phyloP scores from a whole-genome alignment of 2,888 invertebrate genomes.

The Diplazon laetatorius region DNA sequence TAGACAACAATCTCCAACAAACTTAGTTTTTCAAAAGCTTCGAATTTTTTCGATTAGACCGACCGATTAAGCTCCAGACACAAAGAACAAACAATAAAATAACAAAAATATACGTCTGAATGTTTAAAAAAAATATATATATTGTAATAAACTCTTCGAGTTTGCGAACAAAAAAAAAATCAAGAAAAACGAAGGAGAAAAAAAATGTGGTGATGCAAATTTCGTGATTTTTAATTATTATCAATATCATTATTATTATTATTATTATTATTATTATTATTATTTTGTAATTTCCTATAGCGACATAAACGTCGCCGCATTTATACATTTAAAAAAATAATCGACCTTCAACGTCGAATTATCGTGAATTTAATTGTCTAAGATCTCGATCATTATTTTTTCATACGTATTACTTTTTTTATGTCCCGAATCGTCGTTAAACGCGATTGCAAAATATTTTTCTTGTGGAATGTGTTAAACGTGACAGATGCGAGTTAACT shows the following conservation, averaged over 20 bases:
- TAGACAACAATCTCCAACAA: conserved; percentile 1
- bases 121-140: too few species aligned
- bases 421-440: background rate
- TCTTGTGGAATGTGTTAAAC: conserved; percentile 23
- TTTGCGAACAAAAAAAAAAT: too few species aligned
- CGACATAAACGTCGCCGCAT: background rate
- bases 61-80: too few species aligned
- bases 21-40: too few species aligned
- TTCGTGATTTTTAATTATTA: too few species aligned
- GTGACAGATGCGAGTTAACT: conserved; percentile 45
- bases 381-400: conserved; percentile 32
- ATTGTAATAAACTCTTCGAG: too few species aligned
- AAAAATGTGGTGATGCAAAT: too few species aligned
- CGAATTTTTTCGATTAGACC: too few species aligned
- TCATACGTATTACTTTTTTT: conserved; percentile 19
- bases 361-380: conserved; percentile 49
- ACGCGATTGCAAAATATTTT: conserved; percentile 2
- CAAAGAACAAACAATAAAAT: too few species aligned
- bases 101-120: too few species aligned
- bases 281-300: background rate
- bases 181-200: too few species aligned
- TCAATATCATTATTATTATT: background rate
- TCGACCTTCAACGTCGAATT: background rate
- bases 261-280: background rate
- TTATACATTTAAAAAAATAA: background rate